Evolutionary conservation across 1,140 invertebrate species (phyloP).

Genomic region (Paracyclopina nana): DNA sequence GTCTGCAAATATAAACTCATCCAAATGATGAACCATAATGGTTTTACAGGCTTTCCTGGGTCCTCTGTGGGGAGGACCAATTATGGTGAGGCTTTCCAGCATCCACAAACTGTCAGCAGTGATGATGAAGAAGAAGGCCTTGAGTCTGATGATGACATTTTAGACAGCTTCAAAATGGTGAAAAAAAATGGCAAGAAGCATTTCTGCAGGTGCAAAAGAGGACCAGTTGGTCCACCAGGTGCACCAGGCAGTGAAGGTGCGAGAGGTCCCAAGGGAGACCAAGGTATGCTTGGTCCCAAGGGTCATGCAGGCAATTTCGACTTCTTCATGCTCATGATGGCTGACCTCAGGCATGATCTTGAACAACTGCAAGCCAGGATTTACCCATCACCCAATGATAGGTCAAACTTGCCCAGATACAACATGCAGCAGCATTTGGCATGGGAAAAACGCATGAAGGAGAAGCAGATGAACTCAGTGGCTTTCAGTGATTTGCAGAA

Average conservation of each 20-base stretch:
- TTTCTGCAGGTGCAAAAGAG: constrained; percentile 21
- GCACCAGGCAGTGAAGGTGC: constrained; percentile 35
- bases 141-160: not conserved
- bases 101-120: not conserved
- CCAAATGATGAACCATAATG: constrained; percentile 29
- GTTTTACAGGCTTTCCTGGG: not conserved
- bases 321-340: constrained; percentile 37
- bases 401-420: too few relatives aligned
- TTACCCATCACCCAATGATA: too few relatives aligned
- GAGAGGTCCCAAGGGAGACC: constrained; percentile 34
- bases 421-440: too few relatives aligned
- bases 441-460: too few relatives aligned
- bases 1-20: constrained; percentile 33
- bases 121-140: constrained; percentile 9
- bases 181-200: constrained; percentile 12
- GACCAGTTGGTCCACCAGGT: constrained; percentile 33
- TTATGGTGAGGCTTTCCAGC: not conserved
- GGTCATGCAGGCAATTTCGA: constrained; percentile 38
- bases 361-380: too few relatives aligned
- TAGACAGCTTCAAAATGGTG: not conserved
- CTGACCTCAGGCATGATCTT: constrained; percentile 39
- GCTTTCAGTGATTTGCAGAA: too few relatives aligned
- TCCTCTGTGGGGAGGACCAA: too few relatives aligned
- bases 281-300: constrained; percentile 33
- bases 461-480: too few relatives aligned